Percentiles rank a stretch among this genome's conserved stretches.
Conservation (phyloP, 2,113 vertebrate genomes). For the Harpagus bidentatus region DNA sequence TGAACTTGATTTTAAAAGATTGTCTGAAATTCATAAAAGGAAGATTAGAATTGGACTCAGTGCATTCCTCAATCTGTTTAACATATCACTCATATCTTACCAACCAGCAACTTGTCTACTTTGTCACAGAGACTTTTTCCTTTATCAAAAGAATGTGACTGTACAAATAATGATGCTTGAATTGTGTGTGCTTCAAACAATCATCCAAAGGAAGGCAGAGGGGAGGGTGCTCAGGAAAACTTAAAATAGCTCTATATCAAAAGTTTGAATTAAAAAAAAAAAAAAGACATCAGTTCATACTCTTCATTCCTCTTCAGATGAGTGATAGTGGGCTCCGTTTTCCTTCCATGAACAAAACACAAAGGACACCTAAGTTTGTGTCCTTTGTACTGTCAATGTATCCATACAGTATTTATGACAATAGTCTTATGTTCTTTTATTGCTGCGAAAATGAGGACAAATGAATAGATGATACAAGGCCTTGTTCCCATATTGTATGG, state of each 20-base stretch:
- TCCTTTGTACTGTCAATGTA: not conserved
- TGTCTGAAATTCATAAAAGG: not conserved
- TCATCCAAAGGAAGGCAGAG: not conserved
- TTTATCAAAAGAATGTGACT: not conserved
- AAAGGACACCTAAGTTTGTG: not conserved
- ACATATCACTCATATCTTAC: not conserved
- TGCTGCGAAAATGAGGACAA: not conserved
- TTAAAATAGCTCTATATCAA: not conserved
- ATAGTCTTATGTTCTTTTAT: not conserved
- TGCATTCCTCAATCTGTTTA: not conserved
- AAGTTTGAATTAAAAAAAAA: not conserved
- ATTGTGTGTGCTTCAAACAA: not conserved
- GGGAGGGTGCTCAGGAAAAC: not conserved
- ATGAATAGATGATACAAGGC: not conserved
- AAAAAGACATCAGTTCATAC: not conserved
- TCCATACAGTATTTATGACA: not conserved
- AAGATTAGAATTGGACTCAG: not conserved
- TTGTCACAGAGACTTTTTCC: not conserved
- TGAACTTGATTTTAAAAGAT: not conserved
- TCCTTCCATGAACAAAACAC: not conserved
- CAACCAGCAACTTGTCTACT: not conserved
- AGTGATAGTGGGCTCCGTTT: not conserved
- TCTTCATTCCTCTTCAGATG: not conserved
- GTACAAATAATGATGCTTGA: not conserved
- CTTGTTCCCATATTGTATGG: not conserved